Percentiles rank a stretch among this genome's conserved stretches.
phyloP scores from a whole-genome alignment of 2,797 vertebrate species.

The Chelon labrosus region DNA sequence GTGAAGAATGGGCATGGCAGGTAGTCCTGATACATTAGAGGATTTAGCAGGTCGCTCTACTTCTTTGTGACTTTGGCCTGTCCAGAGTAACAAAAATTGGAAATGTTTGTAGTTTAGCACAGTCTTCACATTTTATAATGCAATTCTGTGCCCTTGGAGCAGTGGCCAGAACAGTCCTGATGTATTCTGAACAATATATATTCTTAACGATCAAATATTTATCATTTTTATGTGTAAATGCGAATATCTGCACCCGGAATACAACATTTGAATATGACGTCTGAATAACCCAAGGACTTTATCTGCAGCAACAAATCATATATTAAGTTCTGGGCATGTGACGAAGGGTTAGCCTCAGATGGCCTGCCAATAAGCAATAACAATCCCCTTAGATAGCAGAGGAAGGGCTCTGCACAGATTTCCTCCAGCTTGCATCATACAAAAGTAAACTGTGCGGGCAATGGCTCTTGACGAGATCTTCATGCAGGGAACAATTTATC shows the following conservation, averaged over 20 bases:
- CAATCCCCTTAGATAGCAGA: conserved; percentile 51
- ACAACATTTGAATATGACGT: background rate
- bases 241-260: background rate
- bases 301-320: conserved; percentile 33
- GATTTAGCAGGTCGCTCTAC: conserved; percentile 63
- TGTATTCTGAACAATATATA: background rate
- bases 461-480: conserved; percentile 45
- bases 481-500: conserved; percentile 35
- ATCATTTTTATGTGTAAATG: no score
- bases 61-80: conserved; percentile 24
- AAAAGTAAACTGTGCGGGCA: conserved; percentile 52
- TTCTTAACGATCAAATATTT: background rate
- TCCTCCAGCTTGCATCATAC: conserved; percentile 74
- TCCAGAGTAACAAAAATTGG: conserved; percentile 18
- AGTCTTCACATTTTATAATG: conserved; percentile 32
- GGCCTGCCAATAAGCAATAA: conserved; percentile 50
- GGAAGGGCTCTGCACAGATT: conserved; percentile 55
- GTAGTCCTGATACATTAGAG: conserved; percentile 56
- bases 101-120: conserved; percentile 24
- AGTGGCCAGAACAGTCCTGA: background rate
- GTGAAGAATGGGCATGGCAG: conserved; percentile 56
- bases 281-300: no score
- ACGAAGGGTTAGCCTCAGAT: conserved; percentile 21
- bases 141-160: conserved; percentile 13
- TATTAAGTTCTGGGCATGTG: conserved; percentile 33